Evolutionary conservation across 2,888 invertebrate genomes (phyloP), one percentile per base, ranked within the genome.

Genomic region (Ischnura elegans): DNA sequence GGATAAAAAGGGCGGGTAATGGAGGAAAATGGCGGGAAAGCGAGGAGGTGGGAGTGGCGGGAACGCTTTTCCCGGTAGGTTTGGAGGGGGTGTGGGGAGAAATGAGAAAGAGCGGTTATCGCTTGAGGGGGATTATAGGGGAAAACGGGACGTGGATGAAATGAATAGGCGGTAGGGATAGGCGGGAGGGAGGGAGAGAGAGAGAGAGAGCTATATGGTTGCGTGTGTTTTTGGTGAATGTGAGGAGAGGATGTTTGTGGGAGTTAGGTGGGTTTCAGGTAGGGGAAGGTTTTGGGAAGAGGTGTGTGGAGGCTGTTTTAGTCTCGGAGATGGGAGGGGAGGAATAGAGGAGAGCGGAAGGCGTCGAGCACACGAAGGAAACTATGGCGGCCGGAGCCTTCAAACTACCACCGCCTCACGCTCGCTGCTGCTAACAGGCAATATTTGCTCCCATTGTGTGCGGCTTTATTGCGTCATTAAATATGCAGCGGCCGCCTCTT

Each of bases 401-500:
- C 76, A 76, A 76, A 29, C 36, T 36, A 29, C 61, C 5, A 13
- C 61, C 76, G 36, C 76, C 76, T n/a, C 61, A 76, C 51, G 19
- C n/a, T n/a, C n/a, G n/a, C n/a, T 21, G 16, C 76, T 76, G 46
- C 86, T 46, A 86, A 86, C 86, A 86, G 86, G 90, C 90, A 61
- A 90, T 90, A 90, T 90, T 90, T 90, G 90, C 90, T 90, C 90
- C 90, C 90, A 90, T 90, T 90, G 90, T 90, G 90, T 90, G 90
- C n/a, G 61, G 55, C 90, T 66, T 66, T 90, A 90, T 90, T 61
- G 90, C 90, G 42, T 25, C 90, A 90, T 90, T 66, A 90, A 90
- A 90, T 90, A 90, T 90, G 90, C 90, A 90, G n/a, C 61, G 90
- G 42, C 55, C 87, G 51, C 87, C 87, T 76, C 76, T 87, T 87